phyloP scores from a whole-genome alignment of 2,888 invertebrate genomes.

The Esperia sulphurella region DNA sequence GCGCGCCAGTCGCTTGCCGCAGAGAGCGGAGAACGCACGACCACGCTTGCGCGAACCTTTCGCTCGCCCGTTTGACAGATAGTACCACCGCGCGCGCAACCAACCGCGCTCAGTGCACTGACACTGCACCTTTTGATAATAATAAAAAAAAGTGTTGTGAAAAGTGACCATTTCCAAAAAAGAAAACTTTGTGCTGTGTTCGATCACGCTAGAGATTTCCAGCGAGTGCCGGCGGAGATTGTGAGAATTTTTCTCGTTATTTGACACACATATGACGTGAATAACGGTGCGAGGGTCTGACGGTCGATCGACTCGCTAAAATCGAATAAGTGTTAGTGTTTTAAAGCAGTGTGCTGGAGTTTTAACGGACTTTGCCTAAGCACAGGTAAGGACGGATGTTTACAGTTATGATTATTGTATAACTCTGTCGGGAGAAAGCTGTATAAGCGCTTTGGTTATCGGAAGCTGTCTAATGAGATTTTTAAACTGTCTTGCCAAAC shows the following conservation, averaged over 20 bases:
- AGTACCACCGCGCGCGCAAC: slow-evolving; percentile 39
- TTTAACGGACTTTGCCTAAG: slow-evolving; percentile 74
- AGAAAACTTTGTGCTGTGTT: slow-evolving; percentile 52
- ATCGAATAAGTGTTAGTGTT: slow-evolving; percentile 70
- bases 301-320: slow-evolving; percentile 71
- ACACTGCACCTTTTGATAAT: slow-evolving; percentile 31
- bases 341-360: slow-evolving; percentile 69
- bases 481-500: slow-evolving; percentile 1
- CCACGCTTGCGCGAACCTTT: slow-evolving; percentile 40
- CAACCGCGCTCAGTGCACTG: slow-evolving; percentile 23
- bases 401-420: slow-evolving; percentile 75
- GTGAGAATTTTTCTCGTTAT: slow-evolving; percentile 61
- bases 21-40: slow-evolving; percentile 60
- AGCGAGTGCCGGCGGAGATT: slow-evolving; percentile 35
- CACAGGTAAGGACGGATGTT: slow-evolving; percentile 72
- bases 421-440: slow-evolving; percentile 57
- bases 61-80: slow-evolving; percentile 5
- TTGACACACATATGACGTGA: slow-evolving; percentile 76
- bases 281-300: slow-evolving; percentile 70
- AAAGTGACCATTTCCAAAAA: slow-evolving; percentile 17
- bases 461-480: slow-evolving; percentile 15
- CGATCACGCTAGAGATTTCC: slow-evolving; percentile 26
- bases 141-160: slow-evolving; percentile 8
- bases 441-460: slow-evolving; percentile 31
- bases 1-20: slow-evolving; percentile 64